phyloP scores from a whole-genome alignment of 1,140 invertebrate genomes.

The Stegodyphus dumicola region DNA sequence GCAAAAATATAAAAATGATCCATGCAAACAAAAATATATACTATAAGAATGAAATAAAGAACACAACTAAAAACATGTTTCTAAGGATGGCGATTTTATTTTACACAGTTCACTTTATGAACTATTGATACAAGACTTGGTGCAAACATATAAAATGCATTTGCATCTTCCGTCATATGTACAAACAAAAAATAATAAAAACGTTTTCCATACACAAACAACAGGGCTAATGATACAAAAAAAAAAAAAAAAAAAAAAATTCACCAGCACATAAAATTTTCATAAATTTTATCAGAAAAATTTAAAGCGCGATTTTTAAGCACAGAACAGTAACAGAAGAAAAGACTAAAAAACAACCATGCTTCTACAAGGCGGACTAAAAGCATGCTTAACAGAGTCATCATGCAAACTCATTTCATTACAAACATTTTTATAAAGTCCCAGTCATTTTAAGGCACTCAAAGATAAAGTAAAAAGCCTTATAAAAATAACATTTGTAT shows the following conservation, averaged over 20 bases:
- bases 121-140: slow-evolving; percentile 44
- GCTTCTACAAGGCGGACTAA: not conserved
- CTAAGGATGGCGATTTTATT: slow-evolving; percentile 51
- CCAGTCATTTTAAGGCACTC: too few species aligned
- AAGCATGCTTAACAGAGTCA: slow-evolving; percentile 6
- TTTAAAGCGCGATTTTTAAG: slow-evolving; percentile 15
- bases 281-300: not conserved
- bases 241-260: too few species aligned
- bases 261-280: slow-evolving; percentile 28
- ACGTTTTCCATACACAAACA: slow-evolving; percentile 32
- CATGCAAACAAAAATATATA: slow-evolving; percentile 17
- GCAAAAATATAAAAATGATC: slow-evolving; percentile 11
- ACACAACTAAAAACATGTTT: slow-evolving; percentile 35
- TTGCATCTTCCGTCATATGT: slow-evolving; percentile 38
- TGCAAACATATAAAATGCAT: slow-evolving; percentile 60
- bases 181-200: slow-evolving; percentile 59
- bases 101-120: slow-evolving; percentile 54
- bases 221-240: slow-evolving; percentile 48
- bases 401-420: slow-evolving; percentile 25
- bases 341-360: slow-evolving; percentile 33
- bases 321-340: not conserved
- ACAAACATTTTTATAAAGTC: too few species aligned
- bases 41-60: slow-evolving; percentile 29
- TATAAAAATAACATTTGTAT: too few species aligned
- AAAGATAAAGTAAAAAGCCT: too few species aligned